These are phyloP conservation scores for Boloria selene DNA, from an alignment of 2,888 invertebrate species.

Conservation along the genomic window DNA sequence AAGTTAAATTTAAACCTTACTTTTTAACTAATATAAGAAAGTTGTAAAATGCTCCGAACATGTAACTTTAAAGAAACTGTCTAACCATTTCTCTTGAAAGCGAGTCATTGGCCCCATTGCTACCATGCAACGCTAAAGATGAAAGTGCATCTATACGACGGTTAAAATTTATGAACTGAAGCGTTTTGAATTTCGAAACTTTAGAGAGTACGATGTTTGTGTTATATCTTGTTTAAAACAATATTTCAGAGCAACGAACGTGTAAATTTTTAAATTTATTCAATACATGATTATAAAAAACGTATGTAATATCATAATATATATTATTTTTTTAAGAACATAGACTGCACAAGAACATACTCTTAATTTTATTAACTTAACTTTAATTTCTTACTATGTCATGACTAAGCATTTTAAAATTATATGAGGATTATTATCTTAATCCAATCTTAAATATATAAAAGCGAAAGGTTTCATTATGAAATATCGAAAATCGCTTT, in stretches of 20 bases:
- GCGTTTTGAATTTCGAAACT: constrained; percentile 22
- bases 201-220: background rate
- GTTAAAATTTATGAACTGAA: constrained; percentile 21
- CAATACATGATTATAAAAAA: too few species aligned
- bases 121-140: constrained; percentile 44
- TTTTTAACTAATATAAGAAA: constrained; percentile 1
- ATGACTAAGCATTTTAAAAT: too few species aligned
- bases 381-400: too few species aligned
- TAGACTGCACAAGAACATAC: too few species aligned
- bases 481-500: too few species aligned
- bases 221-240: background rate
- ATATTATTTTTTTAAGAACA: too few species aligned
- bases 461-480: too few species aligned
- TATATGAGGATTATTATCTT: too few species aligned
- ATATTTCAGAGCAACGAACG: constrained; percentile 4
- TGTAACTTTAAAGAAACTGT: background rate
- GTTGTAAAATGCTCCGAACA: constrained; percentile 7
- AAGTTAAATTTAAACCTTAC: background rate
- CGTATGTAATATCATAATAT: too few species aligned
- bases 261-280: background rate
- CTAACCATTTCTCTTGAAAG: constrained; percentile 33
- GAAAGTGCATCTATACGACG: constrained; percentile 33
- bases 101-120: constrained; percentile 68
- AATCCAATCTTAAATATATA: too few species aligned
- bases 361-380: too few species aligned